These are phyloP conservation scores for Cotesia typhae DNA, from an alignment of 1,140 invertebrate genomes.

Conservation along the genomic window DNA sequence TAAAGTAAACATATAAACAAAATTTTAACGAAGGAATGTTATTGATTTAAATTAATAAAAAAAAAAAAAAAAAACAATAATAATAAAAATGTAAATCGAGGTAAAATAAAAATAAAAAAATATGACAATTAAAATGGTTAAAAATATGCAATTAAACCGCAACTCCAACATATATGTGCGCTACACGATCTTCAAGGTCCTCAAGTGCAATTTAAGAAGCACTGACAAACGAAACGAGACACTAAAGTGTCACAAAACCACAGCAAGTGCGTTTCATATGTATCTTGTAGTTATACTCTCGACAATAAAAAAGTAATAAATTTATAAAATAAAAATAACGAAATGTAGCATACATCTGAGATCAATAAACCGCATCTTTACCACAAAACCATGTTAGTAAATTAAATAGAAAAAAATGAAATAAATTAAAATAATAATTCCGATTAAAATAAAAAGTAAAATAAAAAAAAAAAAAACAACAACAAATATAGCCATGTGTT, in stretches of 20 bases:
- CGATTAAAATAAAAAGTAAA: neutral
- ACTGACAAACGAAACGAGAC: constrained; percentile 12
- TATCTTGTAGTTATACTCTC: neutral
- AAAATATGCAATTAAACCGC: neutral
- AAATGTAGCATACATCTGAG: too few species aligned
- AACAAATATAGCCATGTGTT: constrained; percentile 23
- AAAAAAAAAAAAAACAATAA: too few species aligned
- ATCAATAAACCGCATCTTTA: neutral
- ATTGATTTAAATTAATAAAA: too few species aligned
- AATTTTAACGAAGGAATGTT: too few species aligned
- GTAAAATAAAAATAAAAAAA: too few species aligned
- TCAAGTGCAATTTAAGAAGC: constrained; percentile 24
- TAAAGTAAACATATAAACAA: too few species aligned
- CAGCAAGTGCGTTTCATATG: constrained; percentile 4
- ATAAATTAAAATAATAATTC: constrained; percentile 22
- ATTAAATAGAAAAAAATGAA: neutral
- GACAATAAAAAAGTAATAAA: neutral
- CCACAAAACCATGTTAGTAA: neutral
- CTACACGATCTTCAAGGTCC: constrained; percentile 12
- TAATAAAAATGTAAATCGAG: too few species aligned
- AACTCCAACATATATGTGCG: neutral
- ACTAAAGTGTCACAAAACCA: constrained; percentile 25
- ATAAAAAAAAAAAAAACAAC: neutral
- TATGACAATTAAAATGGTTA: neutral
- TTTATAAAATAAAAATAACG: neutral